Evolutionary conservation across 2,888 invertebrate species (phyloP).

Genomic region (Dione juno): DNA sequence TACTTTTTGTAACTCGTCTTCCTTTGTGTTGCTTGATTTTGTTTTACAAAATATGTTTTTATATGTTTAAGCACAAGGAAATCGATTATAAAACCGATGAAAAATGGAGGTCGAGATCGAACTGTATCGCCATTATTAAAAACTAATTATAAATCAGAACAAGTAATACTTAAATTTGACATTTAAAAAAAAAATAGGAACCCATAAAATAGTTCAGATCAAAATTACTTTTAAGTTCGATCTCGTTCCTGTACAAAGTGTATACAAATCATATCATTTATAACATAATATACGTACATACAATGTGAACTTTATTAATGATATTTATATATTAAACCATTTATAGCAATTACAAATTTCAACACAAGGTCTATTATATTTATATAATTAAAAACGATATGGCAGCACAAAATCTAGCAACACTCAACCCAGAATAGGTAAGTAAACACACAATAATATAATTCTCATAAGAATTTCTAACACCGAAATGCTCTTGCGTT

Average conservation of each 20-base stretch:
- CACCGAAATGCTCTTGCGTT: slow-evolving; percentile 72
- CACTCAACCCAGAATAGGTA: slow-evolving; percentile 50
- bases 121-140: slow-evolving; percentile 6
- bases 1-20: slow-evolving; percentile 58
- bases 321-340: background rate
- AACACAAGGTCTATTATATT: background rate
- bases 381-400: background rate
- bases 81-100: background rate
- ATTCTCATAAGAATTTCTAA: slow-evolving; percentile 55
- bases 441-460: slow-evolving; percentile 54
- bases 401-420: slow-evolving; percentile 55
- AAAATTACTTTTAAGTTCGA: slow-evolving; percentile 16
- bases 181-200: background rate
- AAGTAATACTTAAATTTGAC: background rate
- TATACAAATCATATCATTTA: background rate
- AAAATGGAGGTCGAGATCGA: background rate
- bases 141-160: background rate
- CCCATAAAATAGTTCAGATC: background rate
- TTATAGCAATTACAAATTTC: background rate
- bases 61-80: background rate
- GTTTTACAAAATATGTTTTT: slow-evolving; percentile 11
- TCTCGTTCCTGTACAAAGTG: slow-evolving; percentile 1
- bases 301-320: background rate
- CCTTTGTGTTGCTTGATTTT: slow-evolving; percentile 40
- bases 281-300: background rate